Evolutionary conservation across 2,113 vertebrate species (phyloP), one percentile per base, ranked within the genome.

Genomic region (Spea multiplicata): DNA sequence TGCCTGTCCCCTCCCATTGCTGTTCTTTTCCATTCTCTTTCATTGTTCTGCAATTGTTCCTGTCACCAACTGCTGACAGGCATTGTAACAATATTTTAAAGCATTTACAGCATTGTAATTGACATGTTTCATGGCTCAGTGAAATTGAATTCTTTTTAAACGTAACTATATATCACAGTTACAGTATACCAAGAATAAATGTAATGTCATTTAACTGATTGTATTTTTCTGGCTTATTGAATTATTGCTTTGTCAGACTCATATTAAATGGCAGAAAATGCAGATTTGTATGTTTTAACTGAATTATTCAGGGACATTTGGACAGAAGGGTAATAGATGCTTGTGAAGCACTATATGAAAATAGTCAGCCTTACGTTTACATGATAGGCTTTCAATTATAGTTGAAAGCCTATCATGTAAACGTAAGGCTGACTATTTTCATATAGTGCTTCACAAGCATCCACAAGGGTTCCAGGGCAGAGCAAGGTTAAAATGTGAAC

Each of bases 61-160:
- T 80, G 62, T 73, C 71, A 67, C 64, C 62, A 67, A 50, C 71
- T 73, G 64, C 70, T 73, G 71, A 73, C 47, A 71, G 59, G 70
- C 50, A 80, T 80, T 80, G 77, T 73, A 67, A 72, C 64, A 73
- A 67, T 73, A 80, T 73, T 80, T 78, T 79, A 79, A 64, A 73
- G 76, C 61, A 78, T 46, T 65, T 66, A 44, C 12, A 66, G 17
- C n/a, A 14, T 16, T 46, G n/a, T 79, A 79, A 79, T 79, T 79
- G 69, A 52, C 70, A 79, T 72, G 47, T 72, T 66, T 72, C 59
- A 78, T 73, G 69, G 67, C 7, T 79, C 70, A 73, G 16, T 55
- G n/a, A 47, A 79, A 73, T 66, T 3, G 47, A 64, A 72, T 66
- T 73, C n/a, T 73, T n/a, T 55, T 6, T 5, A 73, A 72, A 55